Conservation (phyloP, 2,113 vertebrate genomes). For the Mormyrus iriodes region DNA sequence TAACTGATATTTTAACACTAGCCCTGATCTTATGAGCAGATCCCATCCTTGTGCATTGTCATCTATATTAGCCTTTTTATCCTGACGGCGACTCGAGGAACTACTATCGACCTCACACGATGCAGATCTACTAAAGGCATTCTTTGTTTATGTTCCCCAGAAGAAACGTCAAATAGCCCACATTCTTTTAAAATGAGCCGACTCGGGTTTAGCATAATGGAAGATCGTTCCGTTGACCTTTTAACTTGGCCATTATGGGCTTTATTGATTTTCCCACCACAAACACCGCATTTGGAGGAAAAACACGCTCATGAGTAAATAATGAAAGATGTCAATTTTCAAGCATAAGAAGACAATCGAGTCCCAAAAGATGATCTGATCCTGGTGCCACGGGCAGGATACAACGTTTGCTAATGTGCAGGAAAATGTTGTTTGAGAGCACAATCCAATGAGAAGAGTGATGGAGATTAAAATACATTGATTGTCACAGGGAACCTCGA, state of each 20-base stretch:
- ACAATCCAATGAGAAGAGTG: slow-evolving; percentile 14
- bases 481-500: background rate
- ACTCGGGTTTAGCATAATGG: background rate
- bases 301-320: background rate
- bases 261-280: background rate
- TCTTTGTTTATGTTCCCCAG: background rate
- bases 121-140: background rate
- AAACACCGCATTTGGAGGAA: background rate
- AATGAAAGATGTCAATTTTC: slow-evolving; percentile 12
- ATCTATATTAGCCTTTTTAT: background rate
- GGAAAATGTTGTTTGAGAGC: slow-evolving; percentile 1
- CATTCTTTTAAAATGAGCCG: background rate
- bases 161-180: background rate
- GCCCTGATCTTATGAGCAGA: background rate
- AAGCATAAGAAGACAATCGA: slow-evolving; percentile 6
- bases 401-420: background rate
- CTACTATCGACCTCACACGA: too few species aligned
- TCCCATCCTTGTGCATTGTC: background rate
- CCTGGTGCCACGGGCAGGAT: background rate
- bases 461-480: slow-evolving; percentile 12
- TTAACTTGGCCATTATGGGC: background rate
- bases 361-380: background rate
- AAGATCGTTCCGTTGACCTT: background rate
- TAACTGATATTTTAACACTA: background rate
- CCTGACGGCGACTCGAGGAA: background rate